Conservation (phyloP, 2,113 vertebrate species). For the Xiphophorus couchianus region DNA sequence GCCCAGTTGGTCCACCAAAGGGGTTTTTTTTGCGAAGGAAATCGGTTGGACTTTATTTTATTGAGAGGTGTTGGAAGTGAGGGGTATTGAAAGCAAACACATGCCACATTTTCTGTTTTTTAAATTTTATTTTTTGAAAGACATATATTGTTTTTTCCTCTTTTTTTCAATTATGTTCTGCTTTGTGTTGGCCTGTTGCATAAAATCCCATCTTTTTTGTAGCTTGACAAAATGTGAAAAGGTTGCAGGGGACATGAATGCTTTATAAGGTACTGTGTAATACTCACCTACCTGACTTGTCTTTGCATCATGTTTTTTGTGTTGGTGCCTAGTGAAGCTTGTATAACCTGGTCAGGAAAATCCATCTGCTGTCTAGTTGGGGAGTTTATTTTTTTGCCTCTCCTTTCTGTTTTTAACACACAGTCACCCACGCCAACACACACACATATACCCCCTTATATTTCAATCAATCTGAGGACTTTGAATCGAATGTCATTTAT, state of each 20-base stretch:
- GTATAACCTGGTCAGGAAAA: slow-evolving; percentile 6
- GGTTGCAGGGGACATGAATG: background rate
- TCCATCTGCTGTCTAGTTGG: slow-evolving; percentile 47
- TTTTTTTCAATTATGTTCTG: background rate
- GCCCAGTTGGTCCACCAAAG: no score
- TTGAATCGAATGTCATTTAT: no score
- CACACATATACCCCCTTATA: background rate
- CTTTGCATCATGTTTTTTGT: background rate
- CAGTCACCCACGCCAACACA: no score
- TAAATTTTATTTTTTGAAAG: background rate
- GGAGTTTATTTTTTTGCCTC: background rate
- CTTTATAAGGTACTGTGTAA: background rate
- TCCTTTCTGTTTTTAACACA: background rate
- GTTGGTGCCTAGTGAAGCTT: background rate
- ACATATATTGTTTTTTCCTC: background rate
- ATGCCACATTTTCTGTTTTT: background rate
- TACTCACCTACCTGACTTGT: background rate
- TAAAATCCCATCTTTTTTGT: background rate
- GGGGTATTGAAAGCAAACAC: no score
- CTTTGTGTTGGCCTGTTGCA: background rate
- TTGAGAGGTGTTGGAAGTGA: no score
- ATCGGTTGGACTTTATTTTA: no score
- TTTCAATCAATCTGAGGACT: no score
- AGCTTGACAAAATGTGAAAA: background rate
- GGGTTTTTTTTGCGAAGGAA: no score